A percentile compares a stretch with the other conserved stretches of the same genome.
Conservation (phyloP, 2,888 invertebrate genomes). For the Trichogramma dendrolimi region DNA sequence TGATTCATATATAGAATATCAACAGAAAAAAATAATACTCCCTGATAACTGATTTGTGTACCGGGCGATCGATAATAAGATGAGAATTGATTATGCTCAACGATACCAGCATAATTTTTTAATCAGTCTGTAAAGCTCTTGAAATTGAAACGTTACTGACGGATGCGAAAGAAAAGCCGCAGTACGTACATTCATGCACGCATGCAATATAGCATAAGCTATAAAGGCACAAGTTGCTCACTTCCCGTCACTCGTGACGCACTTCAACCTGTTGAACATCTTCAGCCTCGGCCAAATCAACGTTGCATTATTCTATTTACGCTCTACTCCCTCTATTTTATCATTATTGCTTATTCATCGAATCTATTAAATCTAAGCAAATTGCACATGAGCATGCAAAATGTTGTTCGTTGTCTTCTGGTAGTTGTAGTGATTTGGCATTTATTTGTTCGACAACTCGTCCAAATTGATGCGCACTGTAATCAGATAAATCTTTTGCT, state of each 20-base stretch:
- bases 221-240: conserved; percentile 42
- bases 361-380: conserved; percentile 43
- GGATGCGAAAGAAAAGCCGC: no score
- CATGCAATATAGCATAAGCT: no score
- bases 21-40: no score
- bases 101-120: no score
- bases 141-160: no score
- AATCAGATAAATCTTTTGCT: no score
- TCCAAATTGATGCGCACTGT: neutral
- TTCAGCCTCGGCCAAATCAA: conserved; percentile 35
- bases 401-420: conserved; percentile 33
- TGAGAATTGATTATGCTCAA: no score
- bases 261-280: conserved; percentile 50
- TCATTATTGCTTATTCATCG: conserved; percentile 47
- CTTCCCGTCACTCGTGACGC: conserved; percentile 50
- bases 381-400: conserved; percentile 33
- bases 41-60: no score
- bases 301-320: conserved; percentile 14
- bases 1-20: no score
- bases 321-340: conserved; percentile 46
- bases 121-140: no score
- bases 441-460: conserved; percentile 21
- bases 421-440: conserved; percentile 35
- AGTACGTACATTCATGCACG: no score
- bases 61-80: no score